Conservation (phyloP, 2,797 vertebrate genomes). For the Rhinogobio ventralis region DNA sequence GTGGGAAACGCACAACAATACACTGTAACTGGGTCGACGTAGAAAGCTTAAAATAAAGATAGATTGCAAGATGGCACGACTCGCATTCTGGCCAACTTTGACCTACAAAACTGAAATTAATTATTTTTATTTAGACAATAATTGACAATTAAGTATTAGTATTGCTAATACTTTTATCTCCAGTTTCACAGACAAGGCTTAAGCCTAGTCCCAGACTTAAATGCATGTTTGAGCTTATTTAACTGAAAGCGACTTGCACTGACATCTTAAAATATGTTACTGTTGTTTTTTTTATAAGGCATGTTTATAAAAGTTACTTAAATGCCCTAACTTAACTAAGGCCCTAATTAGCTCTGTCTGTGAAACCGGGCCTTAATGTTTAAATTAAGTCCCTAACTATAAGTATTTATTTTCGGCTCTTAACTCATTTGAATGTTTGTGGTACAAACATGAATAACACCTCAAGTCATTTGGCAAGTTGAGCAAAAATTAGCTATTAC, state of each 20-base stretch:
- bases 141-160: not conserved
- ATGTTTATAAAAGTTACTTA: too few relatives aligned
- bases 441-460: not conserved
- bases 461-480: not conserved
- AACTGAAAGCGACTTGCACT: too few relatives aligned
- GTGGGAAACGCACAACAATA: constrained; percentile 51
- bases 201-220: not conserved
- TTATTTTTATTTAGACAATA: not conserved
- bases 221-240: not conserved
- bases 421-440: not conserved
- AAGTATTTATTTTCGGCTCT: not conserved
- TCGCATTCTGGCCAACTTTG: constrained; percentile 3
- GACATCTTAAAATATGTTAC: too few relatives aligned
- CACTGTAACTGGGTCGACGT: constrained; percentile 37
- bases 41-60: constrained; percentile 12
- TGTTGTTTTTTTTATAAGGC: too few relatives aligned
- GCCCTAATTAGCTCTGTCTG: too few relatives aligned
- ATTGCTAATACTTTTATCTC: not conserved
- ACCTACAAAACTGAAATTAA: not conserved
- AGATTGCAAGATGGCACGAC: not conserved
- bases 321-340: too few relatives aligned
- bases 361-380: not conserved
- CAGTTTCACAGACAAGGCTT: not conserved
- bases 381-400: not conserved
- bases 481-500: not conserved